These are phyloP conservation scores for Aulostomus chinensis DNA, from an alignment of 2,797 vertebrate genomes.

Conservation along the genomic window DNA sequence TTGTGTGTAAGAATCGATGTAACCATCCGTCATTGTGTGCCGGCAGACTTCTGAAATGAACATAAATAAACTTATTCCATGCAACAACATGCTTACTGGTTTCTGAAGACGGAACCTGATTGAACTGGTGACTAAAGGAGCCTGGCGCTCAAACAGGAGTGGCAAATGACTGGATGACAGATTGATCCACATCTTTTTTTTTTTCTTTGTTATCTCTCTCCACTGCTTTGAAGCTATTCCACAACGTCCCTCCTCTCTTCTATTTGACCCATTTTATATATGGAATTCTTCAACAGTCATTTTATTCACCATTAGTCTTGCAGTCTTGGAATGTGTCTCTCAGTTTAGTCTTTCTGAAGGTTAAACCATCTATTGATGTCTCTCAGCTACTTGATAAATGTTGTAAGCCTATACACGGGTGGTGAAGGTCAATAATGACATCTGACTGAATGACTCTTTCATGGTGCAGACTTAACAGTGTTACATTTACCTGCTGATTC, in stretches of 20 bases:
- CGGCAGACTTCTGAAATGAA: slow-evolving; percentile 53
- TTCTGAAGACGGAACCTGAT: slow-evolving; percentile 49
- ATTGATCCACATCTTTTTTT: slow-evolving; percentile 42
- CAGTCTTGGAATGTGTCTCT: slow-evolving; percentile 50
- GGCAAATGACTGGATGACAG: slow-evolving; percentile 67
- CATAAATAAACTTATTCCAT: slow-evolving; percentile 80
- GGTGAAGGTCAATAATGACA: slow-evolving; percentile 54
- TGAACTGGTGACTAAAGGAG: slow-evolving; percentile 72
- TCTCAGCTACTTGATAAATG: slow-evolving; percentile 59
- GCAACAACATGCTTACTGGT: slow-evolving; percentile 69
- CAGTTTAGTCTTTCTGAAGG: slow-evolving; percentile 60
- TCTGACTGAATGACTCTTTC: slow-evolving; percentile 37
- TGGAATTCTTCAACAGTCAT: slow-evolving; percentile 3
- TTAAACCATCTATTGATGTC: slow-evolving; percentile 62
- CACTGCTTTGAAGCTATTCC: slow-evolving; percentile 31
- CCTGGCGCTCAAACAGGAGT: slow-evolving; percentile 42
- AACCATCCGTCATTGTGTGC: slow-evolving; percentile 60
- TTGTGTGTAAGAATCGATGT: slow-evolving; percentile 63
- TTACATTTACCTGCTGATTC: slow-evolving; percentile 21
- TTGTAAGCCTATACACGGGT: slow-evolving; percentile 49
- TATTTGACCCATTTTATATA: neutral
- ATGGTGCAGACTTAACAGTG: slow-evolving; percentile 16
- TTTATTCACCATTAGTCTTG: slow-evolving; percentile 9
- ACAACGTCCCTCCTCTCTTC: neutral
- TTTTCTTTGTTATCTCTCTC: slow-evolving; percentile 1